These are phyloP conservation scores for Mantis religiosa DNA, from an alignment of 2,888 invertebrate genomes.

Conservation along the genomic window DNA sequence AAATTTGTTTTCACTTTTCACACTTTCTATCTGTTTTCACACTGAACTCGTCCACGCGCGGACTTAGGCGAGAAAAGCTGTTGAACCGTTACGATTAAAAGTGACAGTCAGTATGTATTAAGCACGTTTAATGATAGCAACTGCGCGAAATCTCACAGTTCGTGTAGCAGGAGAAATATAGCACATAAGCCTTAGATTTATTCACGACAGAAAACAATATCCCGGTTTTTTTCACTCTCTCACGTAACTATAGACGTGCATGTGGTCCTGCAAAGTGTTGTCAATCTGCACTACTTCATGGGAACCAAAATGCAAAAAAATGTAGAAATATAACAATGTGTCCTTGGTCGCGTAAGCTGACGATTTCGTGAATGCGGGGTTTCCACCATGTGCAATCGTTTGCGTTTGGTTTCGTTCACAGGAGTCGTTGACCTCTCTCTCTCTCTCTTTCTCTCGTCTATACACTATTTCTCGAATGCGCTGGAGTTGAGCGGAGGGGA, in stretches of 20 bases:
- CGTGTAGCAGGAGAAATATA: neutral
- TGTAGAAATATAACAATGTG: constrained; percentile 14
- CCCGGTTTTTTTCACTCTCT: neutral
- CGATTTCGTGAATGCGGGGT: constrained; percentile 19
- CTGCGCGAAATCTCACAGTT: neutral
- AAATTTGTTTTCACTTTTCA: constrained; percentile 3
- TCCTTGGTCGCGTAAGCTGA: constrained; percentile 28
- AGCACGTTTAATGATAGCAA: neutral
- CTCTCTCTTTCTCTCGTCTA: constrained; percentile 7
- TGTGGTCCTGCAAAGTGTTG: neutral
- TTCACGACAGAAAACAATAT: neutral
- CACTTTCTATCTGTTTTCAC: constrained; percentile 13
- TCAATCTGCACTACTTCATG: neutral
- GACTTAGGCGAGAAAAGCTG: neutral
- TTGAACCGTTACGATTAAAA: constrained; percentile 1
- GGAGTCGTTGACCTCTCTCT: constrained; percentile 25
- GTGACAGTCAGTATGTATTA: neutral
- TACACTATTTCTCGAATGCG: constrained; percentile 25
- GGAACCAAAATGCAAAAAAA: neutral
- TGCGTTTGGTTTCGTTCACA: constrained; percentile 25
- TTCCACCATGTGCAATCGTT: constrained; percentile 30
- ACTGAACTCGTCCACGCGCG: constrained; percentile 10
- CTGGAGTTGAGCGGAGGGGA: constrained; percentile 20
- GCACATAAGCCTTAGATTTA: neutral
- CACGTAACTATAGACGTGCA: neutral